Percentiles rank a stretch among this genome's conserved stretches.
These are phyloP conservation scores for Struthio camelus DNA, from an alignment of 2,113 vertebrate genomes.

Conservation along the genomic window DNA sequence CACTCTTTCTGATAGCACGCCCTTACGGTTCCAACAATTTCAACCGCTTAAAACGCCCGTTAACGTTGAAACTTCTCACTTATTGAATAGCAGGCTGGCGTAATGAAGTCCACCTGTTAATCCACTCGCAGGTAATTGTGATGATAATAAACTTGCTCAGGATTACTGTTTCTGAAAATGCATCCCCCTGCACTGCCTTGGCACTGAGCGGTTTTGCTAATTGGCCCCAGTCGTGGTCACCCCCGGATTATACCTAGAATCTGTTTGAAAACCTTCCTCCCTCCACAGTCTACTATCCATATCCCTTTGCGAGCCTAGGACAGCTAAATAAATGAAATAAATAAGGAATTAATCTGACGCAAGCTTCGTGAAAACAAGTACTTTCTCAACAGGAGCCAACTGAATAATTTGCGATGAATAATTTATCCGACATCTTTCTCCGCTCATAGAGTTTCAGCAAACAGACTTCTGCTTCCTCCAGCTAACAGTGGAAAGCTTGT, in stretches of 20 bases:
- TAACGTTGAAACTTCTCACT: background rate
- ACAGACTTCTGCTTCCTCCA: background rate
- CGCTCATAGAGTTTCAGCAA: background rate
- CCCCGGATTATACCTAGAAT: background rate
- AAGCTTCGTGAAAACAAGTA: background rate
- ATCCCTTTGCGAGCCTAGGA: background rate
- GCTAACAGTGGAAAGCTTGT: background rate
- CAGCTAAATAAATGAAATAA: background rate
- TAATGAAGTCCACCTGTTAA: background rate
- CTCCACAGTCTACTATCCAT: background rate
- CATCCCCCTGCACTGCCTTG: background rate
- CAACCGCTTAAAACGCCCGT: background rate
- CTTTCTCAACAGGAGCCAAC: background rate
- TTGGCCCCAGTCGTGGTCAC: background rate
- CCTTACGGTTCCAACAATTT: background rate
- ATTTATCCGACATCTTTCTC: background rate
- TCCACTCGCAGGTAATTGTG: background rate
- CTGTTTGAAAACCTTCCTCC: background rate
- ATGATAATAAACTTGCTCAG: background rate
- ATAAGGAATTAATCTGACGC: background rate
- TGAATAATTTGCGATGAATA: background rate
- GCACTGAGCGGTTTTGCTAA: background rate
- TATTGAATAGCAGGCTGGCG: background rate
- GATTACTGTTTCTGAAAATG: background rate
- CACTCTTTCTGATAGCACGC: fast-evolving